A percentile compares a stretch with the other conserved stretches of the same genome.
Conservation (phyloP, 2,113 vertebrate species). For the Ardeotis arabs region DNA sequence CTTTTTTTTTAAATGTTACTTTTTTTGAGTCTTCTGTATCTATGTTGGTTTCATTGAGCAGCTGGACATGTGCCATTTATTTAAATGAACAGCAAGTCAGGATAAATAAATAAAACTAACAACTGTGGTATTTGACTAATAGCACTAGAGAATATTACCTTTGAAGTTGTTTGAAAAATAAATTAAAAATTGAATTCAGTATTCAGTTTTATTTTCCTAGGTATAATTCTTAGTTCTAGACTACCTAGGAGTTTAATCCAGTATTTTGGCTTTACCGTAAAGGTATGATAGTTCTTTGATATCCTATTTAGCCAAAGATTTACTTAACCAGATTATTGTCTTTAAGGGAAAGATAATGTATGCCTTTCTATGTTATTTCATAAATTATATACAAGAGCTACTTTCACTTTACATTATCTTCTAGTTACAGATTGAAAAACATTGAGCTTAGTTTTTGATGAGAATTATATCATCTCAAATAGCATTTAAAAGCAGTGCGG, state of each 20-base stretch:
- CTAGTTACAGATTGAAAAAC: background rate
- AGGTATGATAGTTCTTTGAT: background rate
- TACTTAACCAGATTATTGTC: background rate
- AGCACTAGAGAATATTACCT: background rate
- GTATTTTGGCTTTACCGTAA: background rate
- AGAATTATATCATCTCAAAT: background rate
- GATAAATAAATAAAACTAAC: background rate
- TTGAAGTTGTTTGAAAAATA: background rate
- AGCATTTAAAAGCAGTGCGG: background rate
- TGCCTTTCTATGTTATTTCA: background rate
- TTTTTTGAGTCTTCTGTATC: background rate
- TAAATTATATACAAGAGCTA: background rate
- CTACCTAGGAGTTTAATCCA: background rate
- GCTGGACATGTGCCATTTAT: background rate
- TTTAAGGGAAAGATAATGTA: background rate
- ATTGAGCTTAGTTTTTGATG: background rate
- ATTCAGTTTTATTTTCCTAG: background rate
- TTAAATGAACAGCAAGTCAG: background rate
- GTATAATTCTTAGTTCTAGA: background rate
- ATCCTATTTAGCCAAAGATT: background rate
- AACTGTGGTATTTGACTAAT: background rate
- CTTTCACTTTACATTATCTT: background rate
- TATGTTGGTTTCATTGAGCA: background rate
- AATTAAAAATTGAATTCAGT: background rate
- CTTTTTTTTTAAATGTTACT: background rate